A percentile compares a stretch with the other conserved stretches of the same genome.
These are phyloP conservation scores for Limosa lapponica DNA, from an alignment of 2,797 vertebrate species.

Conservation along the genomic window DNA sequence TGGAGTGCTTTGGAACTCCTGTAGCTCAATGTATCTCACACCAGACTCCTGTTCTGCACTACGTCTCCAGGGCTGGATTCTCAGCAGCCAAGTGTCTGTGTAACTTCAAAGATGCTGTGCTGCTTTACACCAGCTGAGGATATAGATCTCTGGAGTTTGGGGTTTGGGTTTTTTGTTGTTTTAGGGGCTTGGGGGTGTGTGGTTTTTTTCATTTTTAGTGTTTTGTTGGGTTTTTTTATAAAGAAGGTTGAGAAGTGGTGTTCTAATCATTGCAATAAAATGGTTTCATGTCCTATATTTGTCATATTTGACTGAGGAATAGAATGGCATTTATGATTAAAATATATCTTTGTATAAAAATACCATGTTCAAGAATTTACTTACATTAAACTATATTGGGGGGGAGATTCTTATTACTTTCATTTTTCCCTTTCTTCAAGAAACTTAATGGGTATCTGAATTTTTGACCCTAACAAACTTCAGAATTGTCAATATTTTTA, in stretches of 20 bases:
- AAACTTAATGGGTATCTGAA: slow-evolving; percentile 12
- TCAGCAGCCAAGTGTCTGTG: neutral
- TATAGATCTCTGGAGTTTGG: neutral
- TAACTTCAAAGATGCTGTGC: neutral
- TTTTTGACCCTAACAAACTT: slow-evolving; percentile 19
- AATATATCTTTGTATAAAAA: slow-evolving; percentile 62
- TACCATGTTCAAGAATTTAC: slow-evolving; percentile 51
- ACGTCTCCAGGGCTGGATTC: neutral
- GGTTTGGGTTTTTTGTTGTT: neutral
- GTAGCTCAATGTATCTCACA: neutral
- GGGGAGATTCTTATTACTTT: slow-evolving; percentile 10
- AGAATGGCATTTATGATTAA: slow-evolving; percentile 48
- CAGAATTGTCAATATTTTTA: neutral
- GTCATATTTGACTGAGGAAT: slow-evolving; percentile 29
- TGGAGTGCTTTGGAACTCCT: neutral
- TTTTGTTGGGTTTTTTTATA: neutral
- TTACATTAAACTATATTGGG: slow-evolving; percentile 34
- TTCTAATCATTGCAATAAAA: slow-evolving; percentile 44
- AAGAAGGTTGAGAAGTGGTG: slow-evolving; percentile 8
- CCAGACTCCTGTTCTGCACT: neutral
- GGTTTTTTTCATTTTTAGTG: neutral
- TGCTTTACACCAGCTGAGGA: slow-evolving; percentile 1
- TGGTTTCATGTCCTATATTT: neutral
- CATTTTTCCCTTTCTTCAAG: slow-evolving; percentile 11
- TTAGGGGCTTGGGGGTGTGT: neutral